Percentiles rank a stretch among this genome's conserved stretches.
Conservation (phyloP, 37 sponge, comb jelly and placozoan genomes). For the Diacarnus erythraeanus region DNA sequence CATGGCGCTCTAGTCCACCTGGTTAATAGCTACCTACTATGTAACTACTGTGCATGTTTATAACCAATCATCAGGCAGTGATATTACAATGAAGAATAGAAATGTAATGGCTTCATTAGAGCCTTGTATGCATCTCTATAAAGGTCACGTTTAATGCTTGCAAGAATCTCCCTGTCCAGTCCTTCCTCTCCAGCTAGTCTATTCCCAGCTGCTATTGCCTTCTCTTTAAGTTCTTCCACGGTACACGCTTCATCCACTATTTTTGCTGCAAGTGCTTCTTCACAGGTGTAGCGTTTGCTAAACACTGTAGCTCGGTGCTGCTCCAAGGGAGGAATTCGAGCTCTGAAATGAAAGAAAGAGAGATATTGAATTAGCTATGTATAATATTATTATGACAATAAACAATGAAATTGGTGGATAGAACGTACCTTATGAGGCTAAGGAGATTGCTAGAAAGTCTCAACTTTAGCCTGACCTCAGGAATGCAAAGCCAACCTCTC, state of each 20-base stretch:
- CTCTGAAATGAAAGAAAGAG: slow-evolving; percentile 20
- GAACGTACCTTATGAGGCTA: slow-evolving; percentile 59
- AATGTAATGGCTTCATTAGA: slow-evolving; percentile 8
- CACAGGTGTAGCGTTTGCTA: slow-evolving; percentile 59
- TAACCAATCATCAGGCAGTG: too few relatives aligned
- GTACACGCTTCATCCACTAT: slow-evolving; percentile 38
- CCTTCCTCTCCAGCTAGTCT: slow-evolving; percentile 26
- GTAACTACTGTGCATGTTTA: too few relatives aligned
- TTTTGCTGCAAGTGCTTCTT: slow-evolving; percentile 45
- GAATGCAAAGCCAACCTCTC: slow-evolving; percentile 73
- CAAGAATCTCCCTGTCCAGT: slow-evolving; percentile 33
- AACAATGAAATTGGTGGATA: too few relatives aligned
- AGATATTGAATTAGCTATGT: neutral
- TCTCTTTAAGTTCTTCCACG: slow-evolving; percentile 13
- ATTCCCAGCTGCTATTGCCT: slow-evolving; percentile 28
- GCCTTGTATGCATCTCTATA: slow-evolving; percentile 14
- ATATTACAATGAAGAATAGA: slow-evolving; percentile 33
- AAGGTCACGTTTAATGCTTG: slow-evolving; percentile 33
- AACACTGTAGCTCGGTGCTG: slow-evolving; percentile 19
- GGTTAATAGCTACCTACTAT: too few relatives aligned
- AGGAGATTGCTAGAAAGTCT: too few relatives aligned
- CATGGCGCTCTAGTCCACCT: too few relatives aligned
- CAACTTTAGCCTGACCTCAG: slow-evolving; percentile 58
- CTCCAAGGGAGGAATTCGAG: slow-evolving; percentile 41
- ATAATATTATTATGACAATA: neutral